Conservation (phyloP, 1,140 invertebrate species). For the Ceratina japonica region DNA sequence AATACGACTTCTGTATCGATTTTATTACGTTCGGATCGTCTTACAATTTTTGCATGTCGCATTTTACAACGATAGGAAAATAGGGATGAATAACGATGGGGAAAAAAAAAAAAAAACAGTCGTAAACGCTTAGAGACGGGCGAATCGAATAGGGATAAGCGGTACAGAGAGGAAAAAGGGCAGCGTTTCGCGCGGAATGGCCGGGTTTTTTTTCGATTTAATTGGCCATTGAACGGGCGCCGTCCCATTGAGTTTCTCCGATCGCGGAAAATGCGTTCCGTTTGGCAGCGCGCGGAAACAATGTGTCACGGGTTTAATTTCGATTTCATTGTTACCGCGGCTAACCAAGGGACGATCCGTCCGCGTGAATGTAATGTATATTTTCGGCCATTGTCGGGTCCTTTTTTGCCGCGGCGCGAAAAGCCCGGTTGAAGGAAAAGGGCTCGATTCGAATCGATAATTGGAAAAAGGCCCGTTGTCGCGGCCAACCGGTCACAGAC, state of each 20-base stretch:
- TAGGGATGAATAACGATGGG: not conserved
- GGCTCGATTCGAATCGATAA: conserved; percentile 60
- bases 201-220: conserved; percentile 18
- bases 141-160: not conserved
- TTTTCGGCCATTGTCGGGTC: conserved; percentile 43
- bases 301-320: conserved; percentile 33
- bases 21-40: no score
- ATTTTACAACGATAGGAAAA: not conserved
- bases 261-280: conserved; percentile 18
- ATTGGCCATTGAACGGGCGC: conserved; percentile 33
- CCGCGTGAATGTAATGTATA: conserved; percentile 42
- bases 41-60: no score
- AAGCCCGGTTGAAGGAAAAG: conserved; percentile 32
- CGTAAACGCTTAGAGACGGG: not conserved
- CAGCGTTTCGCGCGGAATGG: not conserved
- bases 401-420: conserved; percentile 13
- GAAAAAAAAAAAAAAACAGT: not conserved
- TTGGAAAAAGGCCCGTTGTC: conserved; percentile 65
- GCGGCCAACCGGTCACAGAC: conserved; percentile 41
- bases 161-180: not conserved
- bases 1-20: not conserved
- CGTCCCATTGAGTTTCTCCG: conserved; percentile 24
- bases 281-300: conserved; percentile 8
- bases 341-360: conserved; percentile 11
- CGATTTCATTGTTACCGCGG: conserved; percentile 23